Evolutionary conservation across 2,113 vertebrate species (phyloP).

Genomic region (Thryonomys swinderianus): DNA sequence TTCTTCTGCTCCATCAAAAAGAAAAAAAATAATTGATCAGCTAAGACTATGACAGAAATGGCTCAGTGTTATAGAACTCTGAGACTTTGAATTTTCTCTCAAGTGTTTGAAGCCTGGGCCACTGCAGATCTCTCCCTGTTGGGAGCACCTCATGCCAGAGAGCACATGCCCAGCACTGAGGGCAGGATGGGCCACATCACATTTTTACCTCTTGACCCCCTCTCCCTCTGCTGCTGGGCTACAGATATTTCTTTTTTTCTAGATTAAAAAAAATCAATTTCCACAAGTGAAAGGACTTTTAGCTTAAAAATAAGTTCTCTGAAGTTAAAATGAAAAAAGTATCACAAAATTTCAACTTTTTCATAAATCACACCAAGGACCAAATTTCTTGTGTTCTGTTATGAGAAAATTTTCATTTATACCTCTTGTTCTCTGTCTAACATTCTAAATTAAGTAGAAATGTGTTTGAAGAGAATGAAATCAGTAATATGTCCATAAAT

Average conservation of each 20-base stretch:
- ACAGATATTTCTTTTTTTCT: slow-evolving; percentile 60
- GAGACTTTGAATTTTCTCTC: slow-evolving; percentile 64
- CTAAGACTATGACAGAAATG: slow-evolving; percentile 53
- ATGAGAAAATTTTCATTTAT: slow-evolving; percentile 52
- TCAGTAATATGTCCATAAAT: slow-evolving; percentile 47
- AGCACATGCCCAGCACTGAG: slow-evolving; percentile 35
- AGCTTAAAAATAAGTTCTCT: slow-evolving; percentile 72
- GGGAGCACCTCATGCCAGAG: slow-evolving; percentile 2
- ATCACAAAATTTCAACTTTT: slow-evolving; percentile 39
- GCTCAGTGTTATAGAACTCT: slow-evolving; percentile 54
- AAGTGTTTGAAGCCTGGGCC: slow-evolving; percentile 29
- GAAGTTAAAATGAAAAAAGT: not conserved
- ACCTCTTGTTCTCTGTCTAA: not conserved
- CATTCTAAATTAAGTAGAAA: slow-evolving; percentile 70
- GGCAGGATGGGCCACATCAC: slow-evolving; percentile 53
- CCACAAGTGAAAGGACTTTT: slow-evolving; percentile 63
- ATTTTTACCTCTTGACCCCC: slow-evolving; percentile 71
- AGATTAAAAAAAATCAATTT: slow-evolving; percentile 76
- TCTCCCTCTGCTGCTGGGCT: slow-evolving; percentile 63
- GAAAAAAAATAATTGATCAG: slow-evolving; percentile 69
- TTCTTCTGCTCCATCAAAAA: slow-evolving; percentile 52
- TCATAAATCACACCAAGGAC: slow-evolving; percentile 61
- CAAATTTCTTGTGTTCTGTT: slow-evolving; percentile 66
- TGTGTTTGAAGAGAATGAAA: slow-evolving; percentile 68
- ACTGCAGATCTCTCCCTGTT: not conserved